A percentile compares a stretch with the other conserved stretches of the same genome.
Conservation (phyloP, 2,113 vertebrate genomes). For the Poicephalus gulielmi region DNA sequence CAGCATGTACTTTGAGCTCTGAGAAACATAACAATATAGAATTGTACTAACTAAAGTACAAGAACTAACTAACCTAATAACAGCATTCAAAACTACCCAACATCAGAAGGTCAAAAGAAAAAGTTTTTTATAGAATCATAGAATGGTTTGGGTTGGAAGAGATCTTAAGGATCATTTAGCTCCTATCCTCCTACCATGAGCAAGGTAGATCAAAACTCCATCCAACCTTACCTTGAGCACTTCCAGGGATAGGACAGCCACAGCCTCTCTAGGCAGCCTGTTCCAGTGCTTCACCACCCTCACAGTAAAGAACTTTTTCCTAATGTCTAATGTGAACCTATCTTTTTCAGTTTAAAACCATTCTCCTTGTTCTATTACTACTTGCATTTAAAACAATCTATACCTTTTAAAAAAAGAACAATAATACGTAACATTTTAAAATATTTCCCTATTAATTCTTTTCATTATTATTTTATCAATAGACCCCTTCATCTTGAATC, state of each 20-base stretch:
- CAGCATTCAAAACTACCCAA: not conserved
- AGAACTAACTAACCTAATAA: not conserved
- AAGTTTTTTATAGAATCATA: not conserved
- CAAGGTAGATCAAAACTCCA: not conserved
- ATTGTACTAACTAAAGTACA: not conserved
- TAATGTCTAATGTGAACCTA: not conserved
- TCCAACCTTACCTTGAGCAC: not conserved
- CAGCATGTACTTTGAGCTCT: not conserved
- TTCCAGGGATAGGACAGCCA: not conserved
- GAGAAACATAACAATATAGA: not conserved
- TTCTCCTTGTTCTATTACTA: not conserved
- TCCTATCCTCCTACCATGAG: not conserved
- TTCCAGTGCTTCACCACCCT: too few relatives aligned
- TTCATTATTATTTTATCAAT: not conserved
- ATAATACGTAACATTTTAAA: not conserved
- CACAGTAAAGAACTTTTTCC: too few relatives aligned
- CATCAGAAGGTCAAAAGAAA: not conserved
- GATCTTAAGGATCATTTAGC: not conserved
- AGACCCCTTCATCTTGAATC: not conserved
- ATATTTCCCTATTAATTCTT: not conserved
- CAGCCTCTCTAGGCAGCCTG: not conserved
- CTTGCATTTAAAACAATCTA: not conserved
- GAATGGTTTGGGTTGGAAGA: not conserved
- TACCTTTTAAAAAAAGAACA: not conserved
- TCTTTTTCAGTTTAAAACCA: not conserved